phyloP scores from a whole-genome alignment of 2,797 vertebrate genomes.

The Pempheris klunzingeri region DNA sequence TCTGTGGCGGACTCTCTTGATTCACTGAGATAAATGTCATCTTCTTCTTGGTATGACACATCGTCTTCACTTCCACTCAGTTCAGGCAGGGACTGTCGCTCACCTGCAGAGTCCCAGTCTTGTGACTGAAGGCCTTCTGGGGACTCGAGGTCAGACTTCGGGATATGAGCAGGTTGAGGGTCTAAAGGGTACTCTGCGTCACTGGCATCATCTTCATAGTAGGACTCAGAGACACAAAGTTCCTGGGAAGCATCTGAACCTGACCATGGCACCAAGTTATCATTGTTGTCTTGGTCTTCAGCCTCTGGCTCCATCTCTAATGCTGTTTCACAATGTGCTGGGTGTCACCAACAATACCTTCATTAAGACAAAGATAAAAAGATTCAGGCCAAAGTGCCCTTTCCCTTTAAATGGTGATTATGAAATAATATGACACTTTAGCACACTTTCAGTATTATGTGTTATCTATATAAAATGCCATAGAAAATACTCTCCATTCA shows the following conservation, averaged over 20 bases:
- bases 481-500: not conserved
- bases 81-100: slow-evolving; percentile 81
- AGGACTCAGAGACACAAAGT: slow-evolving; percentile 71
- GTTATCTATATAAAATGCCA: not conserved
- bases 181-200: slow-evolving; percentile 68
- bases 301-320: slow-evolving; percentile 74
- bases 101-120: slow-evolving; percentile 75
- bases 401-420: not conserved
- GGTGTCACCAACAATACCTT: slow-evolving; percentile 60
- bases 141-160: slow-evolving; percentile 51
- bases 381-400: slow-evolving; percentile 8
- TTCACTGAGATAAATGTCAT: slow-evolving; percentile 51
- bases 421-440: not conserved
- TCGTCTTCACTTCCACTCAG: slow-evolving; percentile 65
- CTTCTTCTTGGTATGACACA: slow-evolving; percentile 51
- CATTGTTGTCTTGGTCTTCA: slow-evolving; percentile 56
- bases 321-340: slow-evolving; percentile 43
- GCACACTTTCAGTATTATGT: not conserved
- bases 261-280: slow-evolving; percentile 56
- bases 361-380: slow-evolving; percentile 54
- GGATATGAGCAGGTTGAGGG: slow-evolving; percentile 47
- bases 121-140: slow-evolving; percentile 44
- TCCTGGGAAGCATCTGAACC: slow-evolving; percentile 76
- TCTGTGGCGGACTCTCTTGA: slow-evolving; percentile 49
- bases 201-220: slow-evolving; percentile 75